Conservation (phyloP, 2,113 vertebrate genomes). For the Pygoscelis adeliae region DNA sequence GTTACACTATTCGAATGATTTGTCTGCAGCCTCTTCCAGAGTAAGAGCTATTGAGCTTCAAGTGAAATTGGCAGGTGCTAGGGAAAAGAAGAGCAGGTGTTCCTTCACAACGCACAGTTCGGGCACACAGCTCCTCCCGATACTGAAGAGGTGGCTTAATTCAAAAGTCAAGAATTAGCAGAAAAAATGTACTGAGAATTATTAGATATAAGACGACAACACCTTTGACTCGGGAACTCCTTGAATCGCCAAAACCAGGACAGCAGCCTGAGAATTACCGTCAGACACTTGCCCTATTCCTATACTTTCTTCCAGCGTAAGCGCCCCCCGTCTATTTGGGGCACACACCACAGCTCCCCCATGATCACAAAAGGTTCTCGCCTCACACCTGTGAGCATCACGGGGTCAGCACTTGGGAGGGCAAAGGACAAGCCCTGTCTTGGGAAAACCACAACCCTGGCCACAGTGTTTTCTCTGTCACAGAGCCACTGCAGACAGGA, state of each 20-base stretch:
- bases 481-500: neutral
- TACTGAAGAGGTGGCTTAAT: neutral
- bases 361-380: neutral
- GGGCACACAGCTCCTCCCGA: neutral
- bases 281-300: neutral
- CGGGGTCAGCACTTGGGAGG: neutral
- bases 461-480: neutral
- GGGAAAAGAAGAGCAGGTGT: neutral
- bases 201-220: neutral
- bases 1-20: neutral
- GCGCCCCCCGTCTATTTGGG: neutral
- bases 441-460: neutral
- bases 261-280: neutral
- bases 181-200: neutral
- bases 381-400: neutral
- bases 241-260: neutral
- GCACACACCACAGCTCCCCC: neutral
- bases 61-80: neutral
- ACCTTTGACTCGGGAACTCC: neutral
- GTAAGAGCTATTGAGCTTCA: neutral
- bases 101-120: neutral
- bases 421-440: neutral
- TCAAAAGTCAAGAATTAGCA: neutral
- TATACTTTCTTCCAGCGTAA: neutral
- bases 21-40: neutral